These are phyloP conservation scores for Hemiscyllium ocellatum DNA, from an alignment of 2,113 vertebrate species.

Conservation along the genomic window DNA sequence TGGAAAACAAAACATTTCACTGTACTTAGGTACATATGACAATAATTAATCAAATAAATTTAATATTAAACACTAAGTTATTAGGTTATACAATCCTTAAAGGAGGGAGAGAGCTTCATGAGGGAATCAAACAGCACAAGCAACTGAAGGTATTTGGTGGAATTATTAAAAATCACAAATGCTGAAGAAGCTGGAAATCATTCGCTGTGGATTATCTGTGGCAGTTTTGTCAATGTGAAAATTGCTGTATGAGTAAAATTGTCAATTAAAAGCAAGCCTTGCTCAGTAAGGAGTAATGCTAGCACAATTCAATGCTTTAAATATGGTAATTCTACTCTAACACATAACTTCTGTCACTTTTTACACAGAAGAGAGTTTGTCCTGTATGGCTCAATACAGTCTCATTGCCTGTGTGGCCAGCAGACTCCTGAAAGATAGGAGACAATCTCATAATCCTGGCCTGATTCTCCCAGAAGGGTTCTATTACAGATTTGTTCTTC, in stretches of 20 bases:
- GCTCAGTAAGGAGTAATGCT: neutral
- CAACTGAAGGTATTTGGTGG: no score
- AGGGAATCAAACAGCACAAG: no score
- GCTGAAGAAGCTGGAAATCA: neutral
- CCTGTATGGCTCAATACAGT: no score
- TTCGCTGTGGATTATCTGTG: neutral
- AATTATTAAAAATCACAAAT: no score
- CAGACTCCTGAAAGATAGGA: no score
- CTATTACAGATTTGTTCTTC: neutral
- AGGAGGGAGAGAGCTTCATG: neutral
- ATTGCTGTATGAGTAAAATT: neutral
- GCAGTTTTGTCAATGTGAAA: neutral
- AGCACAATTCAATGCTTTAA: neutral
- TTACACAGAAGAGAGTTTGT: neutral
- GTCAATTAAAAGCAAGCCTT: neutral
- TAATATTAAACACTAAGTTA: neutral
- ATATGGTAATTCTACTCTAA: neutral
- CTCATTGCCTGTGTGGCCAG: neutral
- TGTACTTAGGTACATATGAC: no score
- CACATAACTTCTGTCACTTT: neutral
- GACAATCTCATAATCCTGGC: neutral
- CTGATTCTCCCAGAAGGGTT: neutral
- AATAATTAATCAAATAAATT: no score
- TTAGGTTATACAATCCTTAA: neutral
- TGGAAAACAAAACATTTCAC: no score